Conservation (phyloP, 2,888 invertebrate genomes). For the Papilio demoleus region DNA sequence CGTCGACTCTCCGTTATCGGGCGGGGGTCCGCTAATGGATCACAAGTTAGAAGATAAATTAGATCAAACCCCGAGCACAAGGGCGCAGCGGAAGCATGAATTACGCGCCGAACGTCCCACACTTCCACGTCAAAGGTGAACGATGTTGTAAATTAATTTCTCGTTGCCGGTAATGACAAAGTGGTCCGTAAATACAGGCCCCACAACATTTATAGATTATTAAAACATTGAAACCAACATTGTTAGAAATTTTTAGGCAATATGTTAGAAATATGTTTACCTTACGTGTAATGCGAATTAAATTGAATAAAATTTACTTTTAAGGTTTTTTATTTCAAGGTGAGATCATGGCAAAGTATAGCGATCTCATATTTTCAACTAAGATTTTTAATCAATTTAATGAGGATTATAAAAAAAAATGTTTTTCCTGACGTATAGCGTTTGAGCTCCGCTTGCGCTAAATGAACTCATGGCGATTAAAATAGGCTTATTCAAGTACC, state of each 20-base stretch:
- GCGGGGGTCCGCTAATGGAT: slow-evolving; percentile 75
- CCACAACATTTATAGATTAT: background rate
- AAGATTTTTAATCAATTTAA: no score
- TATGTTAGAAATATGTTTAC: no score
- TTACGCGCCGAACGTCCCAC: slow-evolving; percentile 55
- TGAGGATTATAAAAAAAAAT: no score
- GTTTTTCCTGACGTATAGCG: background rate
- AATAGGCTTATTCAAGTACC: no score
- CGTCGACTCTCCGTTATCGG: slow-evolving; percentile 69
- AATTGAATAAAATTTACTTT: no score
- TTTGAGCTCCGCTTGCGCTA: background rate
- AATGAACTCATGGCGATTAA: no score
- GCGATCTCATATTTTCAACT: background rate
- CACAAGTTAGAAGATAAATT: slow-evolving; percentile 72
- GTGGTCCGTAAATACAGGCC: background rate
- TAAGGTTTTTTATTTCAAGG: background rate
- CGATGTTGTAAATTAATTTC: slow-evolving; percentile 20
- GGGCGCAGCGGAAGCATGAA: slow-evolving; percentile 73
- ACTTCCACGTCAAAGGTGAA: slow-evolving; percentile 49
- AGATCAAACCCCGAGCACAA: slow-evolving; percentile 69
- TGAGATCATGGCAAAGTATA: background rate
- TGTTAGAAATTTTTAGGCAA: no score
- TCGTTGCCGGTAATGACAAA: slow-evolving; percentile 28
- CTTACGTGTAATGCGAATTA: no score
- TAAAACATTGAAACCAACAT: background rate